Evolutionary conservation across 2,888 invertebrate genomes (phyloP).

Genomic region (Leptinotarsa tumamoca): DNA sequence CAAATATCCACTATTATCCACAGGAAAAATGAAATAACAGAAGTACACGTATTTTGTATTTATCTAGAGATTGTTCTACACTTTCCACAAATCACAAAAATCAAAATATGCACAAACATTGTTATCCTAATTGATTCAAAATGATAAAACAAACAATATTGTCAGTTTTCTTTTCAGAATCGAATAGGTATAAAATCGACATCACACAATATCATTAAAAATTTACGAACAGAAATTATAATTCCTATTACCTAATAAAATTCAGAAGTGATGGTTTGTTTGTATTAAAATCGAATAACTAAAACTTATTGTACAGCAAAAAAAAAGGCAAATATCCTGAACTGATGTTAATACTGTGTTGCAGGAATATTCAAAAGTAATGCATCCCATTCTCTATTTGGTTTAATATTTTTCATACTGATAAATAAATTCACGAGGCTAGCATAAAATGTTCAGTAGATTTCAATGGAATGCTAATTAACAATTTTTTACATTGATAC

Average conservation of each 20-base stretch:
- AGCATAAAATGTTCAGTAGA: not conserved
- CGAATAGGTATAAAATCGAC: not conserved
- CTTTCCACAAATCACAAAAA: slow-evolving; percentile 48
- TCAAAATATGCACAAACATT: slow-evolving; percentile 25
- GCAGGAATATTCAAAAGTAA: not conserved
- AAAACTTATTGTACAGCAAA: slow-evolving; percentile 2
- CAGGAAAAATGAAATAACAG: not conserved
- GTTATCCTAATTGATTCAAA: slow-evolving; percentile 10
- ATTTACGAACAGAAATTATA: not conserved
- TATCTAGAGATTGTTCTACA: slow-evolving; percentile 48
- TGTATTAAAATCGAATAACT: slow-evolving; percentile 2
- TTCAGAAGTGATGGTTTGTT: slow-evolving; percentile 7
- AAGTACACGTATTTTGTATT: slow-evolving; percentile 42
- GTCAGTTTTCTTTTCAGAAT: slow-evolving; percentile 13
- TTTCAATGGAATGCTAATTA: not conserved
- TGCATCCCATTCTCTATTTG: not conserved
- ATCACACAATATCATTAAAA: slow-evolving; percentile 16
- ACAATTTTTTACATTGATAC: not conserved
- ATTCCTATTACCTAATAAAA: not conserved
- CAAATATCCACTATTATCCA: no score
- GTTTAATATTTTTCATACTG: not conserved
- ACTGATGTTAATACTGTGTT: not conserved
- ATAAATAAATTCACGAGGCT: not conserved
- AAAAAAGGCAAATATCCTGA: not conserved
- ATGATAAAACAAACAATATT: slow-evolving; percentile 14